These are phyloP conservation scores for Equus quagga DNA, from an alignment of 2,113 vertebrate species.

Conservation along the genomic window DNA sequence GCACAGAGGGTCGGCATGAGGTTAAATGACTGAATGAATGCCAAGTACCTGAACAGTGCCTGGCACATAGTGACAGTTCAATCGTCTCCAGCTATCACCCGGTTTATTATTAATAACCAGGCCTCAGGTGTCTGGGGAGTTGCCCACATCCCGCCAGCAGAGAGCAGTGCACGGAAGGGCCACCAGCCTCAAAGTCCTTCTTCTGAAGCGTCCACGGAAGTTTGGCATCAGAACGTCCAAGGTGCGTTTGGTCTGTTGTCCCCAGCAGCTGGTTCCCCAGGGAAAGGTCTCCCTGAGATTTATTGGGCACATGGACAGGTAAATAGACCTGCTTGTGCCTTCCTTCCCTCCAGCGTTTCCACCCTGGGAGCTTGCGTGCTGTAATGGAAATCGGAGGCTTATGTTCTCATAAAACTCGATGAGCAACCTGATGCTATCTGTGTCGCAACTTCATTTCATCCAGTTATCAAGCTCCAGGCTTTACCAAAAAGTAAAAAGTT, in stretches of 20 bases:
- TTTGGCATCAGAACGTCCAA: background rate
- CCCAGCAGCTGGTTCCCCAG: slow-evolving; percentile 70
- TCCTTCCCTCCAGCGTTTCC: slow-evolving; percentile 12
- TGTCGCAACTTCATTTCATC: background rate
- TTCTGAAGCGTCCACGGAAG: background rate
- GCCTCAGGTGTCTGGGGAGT: background rate
- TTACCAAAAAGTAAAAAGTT: background rate
- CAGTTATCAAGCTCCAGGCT: slow-evolving; percentile 4
- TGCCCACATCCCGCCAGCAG: background rate
- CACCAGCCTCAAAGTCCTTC: background rate
- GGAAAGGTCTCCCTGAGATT: slow-evolving; percentile 59
- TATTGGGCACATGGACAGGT: slow-evolving; percentile 65
- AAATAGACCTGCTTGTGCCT: slow-evolving; percentile 24
- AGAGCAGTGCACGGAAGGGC: background rate
- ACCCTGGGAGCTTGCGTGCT: background rate
- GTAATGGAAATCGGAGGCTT: slow-evolving; percentile 63
- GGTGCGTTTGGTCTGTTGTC: background rate
- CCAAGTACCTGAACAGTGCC: background rate
- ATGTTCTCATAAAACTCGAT: slow-evolving; percentile 44
- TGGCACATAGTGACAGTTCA: background rate
- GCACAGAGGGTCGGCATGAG: background rate
- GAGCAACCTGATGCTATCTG: background rate
- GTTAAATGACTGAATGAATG: background rate
- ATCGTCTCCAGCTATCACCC: background rate
- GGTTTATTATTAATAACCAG: background rate